Base-by-base conservation (phyloP, 2,888 invertebrate species). In the Furcula furcula region DNA sequence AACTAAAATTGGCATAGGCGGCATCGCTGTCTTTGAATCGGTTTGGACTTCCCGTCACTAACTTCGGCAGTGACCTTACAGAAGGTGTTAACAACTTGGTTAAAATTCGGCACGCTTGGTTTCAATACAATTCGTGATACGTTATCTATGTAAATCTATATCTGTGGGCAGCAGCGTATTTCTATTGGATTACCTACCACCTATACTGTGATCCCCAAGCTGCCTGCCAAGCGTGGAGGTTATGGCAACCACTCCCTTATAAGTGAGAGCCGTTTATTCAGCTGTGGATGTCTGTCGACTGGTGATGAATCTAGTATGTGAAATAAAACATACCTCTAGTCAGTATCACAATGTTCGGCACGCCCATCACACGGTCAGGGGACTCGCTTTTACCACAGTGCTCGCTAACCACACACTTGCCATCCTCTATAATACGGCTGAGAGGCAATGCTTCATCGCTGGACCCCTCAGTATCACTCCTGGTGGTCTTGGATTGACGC, bases 361-460 rank as follows among this genome's bases (percentile, higher is more conserved):
- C 71, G 0, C 78, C 76, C 76, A 78, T 76, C 0, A 74, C 71
- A 1, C 57, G 55, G 10, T 75, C 72, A 0, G 67, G 52, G 0
- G 68, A 66, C 23, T 55, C 61, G 0, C 40, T 46, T 5, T 38
- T 31, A 9, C 27, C 41, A 7, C 11, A 11, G 2, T 10, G 10
- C 26, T 55, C 61, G 0, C 37, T 46, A 32, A 56, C 29, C 5
- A 54, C 46, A 4, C 45, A 40, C 30, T 61, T 60, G 10, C 57
- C 48, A 36, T 68, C 74, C 13, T 74, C 80, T 0, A 76, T 68
- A 2, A 81, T 76, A 0, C 77, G 61, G 33, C 80, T 78, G 1
- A 86, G 63, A 0, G 87, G 86, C 0, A 56, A n/a, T 0, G 76
- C 86, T 27, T 86, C 86, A 22, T 88, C 87, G 13, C 86, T 88